Conservation (phyloP, 2,888 invertebrate species). For the Ophion ellenae region DNA sequence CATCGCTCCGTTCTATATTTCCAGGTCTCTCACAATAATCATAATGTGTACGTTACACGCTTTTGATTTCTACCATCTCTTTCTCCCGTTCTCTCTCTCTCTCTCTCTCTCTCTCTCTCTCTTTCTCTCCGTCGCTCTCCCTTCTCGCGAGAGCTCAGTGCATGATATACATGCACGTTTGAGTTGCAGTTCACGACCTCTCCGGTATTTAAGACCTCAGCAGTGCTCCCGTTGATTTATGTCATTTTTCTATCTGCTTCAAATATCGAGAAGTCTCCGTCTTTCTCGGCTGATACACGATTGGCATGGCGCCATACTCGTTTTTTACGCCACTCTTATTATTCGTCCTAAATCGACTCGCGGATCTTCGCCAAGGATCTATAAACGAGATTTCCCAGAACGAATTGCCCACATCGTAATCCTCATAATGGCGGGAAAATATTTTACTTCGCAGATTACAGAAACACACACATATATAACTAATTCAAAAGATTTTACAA, state of each 20-base stretch:
- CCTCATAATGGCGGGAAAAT: too few relatives aligned
- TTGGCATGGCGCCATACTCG: conserved; percentile 41
- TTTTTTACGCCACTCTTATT: conserved; percentile 5
- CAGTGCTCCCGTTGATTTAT: conserved; percentile 16
- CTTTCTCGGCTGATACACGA: conserved; percentile 21
- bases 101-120: neutral
- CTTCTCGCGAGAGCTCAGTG: conserved; percentile 15
- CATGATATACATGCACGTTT: conserved; percentile 3
- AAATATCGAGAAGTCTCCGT: conserved; percentile 17
- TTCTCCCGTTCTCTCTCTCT: neutral
- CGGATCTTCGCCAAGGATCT: too few relatives aligned
- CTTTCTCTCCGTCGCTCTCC: conserved; percentile 9
- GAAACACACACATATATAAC: neutral
- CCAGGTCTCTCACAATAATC: neutral
- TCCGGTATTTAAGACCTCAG: conserved; percentile 47
- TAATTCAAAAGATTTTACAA: neutral
- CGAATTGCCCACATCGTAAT: too few relatives aligned
- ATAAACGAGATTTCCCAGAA: too few relatives aligned
- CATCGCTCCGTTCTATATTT: conserved; percentile 18
- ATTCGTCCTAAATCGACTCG: conserved; percentile 22
- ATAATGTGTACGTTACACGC: conserved; percentile 1
- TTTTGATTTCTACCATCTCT: neutral
- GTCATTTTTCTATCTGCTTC: conserved; percentile 30
- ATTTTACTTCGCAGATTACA: too few relatives aligned
- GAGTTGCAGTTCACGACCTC: conserved; percentile 48